These are phyloP conservation scores for Neotoxoptera formosana DNA, from an alignment of 1,140 invertebrate genomes.

Conservation along the genomic window DNA sequence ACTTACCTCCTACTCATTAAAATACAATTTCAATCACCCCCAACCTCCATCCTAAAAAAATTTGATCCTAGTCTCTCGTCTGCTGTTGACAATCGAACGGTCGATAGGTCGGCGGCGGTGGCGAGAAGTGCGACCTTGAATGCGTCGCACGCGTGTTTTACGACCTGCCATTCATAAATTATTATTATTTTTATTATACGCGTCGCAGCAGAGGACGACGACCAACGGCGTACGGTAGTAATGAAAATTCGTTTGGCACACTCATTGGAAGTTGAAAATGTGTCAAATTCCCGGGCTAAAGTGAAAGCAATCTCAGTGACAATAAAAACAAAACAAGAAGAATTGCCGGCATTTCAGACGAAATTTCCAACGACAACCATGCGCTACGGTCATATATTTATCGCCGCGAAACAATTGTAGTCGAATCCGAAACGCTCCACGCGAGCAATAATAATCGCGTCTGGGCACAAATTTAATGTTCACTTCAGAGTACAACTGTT, in stretches of 20 bases:
- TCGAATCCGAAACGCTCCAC: not conserved
- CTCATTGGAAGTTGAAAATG: not conserved
- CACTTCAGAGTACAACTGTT: not conserved
- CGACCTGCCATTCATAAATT: not conserved
- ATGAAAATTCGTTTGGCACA: not conserved
- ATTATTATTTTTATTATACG: no score
- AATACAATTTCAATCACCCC: no score
- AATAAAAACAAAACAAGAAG: not conserved
- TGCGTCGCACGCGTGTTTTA: no score
- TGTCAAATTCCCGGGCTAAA: not conserved
- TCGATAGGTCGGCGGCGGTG: no score
- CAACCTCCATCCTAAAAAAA: not conserved
- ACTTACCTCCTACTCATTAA: no score
- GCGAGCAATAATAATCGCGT: not conserved
- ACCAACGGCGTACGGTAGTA: not conserved
- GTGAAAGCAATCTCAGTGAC: not conserved
- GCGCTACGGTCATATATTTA: not conserved
- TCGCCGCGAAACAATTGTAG: not conserved
- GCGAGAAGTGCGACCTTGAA: not conserved
- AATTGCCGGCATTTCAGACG: not conserved
- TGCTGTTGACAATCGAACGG: rapidly evolving
- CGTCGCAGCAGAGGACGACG: not conserved
- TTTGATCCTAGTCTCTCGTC: no score
- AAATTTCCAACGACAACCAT: not conserved
- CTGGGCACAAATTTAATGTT: not conserved